Evolutionary conservation across 2,888 invertebrate species (phyloP), one percentile per base, ranked within the genome.

Genomic region (Chalcis sispes): DNA sequence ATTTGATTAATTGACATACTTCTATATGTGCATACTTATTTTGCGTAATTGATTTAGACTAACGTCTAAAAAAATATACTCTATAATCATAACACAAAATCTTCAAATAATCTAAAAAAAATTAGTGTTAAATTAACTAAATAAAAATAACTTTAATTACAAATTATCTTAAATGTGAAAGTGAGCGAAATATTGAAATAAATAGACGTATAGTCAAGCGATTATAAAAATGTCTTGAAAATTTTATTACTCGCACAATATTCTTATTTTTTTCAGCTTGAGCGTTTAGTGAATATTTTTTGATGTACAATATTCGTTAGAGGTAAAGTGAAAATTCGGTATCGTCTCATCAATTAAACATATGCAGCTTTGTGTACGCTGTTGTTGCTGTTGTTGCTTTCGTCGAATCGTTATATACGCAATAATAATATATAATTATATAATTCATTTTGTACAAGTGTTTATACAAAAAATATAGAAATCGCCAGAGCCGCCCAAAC

Each of bases 241-340:
- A 80, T 78, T 82, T 81, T 81, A 81, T 81, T 80, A 80, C 76
- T 81, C 77, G 77, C 73, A 80, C 76, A 81, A 79, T 81, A 75
- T 77, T 75, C 46, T n/a, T n/a, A n/a, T n/a, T 72, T 72, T 62
- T 62, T 73, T 62, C 61, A 78, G 77, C 75, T 77, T 78, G 67
- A 75, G 74, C 76, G 72, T 76, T 78, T 61, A 72, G 58, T 73
- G 62, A 72, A 66, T 40, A 67, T 56, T 59, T 56, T 66, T 71
- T 64, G 65, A 72, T 64, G 46, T 72, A 75, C 77, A 75, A 20
- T 29, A 58, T 72, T 75, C 65, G 36, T 67, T 66, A 59, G 52
- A 52, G 46, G 54, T 66, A 73, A 73, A 71, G 61, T 72, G 69
- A 75, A 66, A 76, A 73, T 76, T 76, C 70, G 62, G 72, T 72